Conservation (phyloP, 2,888 invertebrate species). For the Drosophila paucipuncta region DNA sequence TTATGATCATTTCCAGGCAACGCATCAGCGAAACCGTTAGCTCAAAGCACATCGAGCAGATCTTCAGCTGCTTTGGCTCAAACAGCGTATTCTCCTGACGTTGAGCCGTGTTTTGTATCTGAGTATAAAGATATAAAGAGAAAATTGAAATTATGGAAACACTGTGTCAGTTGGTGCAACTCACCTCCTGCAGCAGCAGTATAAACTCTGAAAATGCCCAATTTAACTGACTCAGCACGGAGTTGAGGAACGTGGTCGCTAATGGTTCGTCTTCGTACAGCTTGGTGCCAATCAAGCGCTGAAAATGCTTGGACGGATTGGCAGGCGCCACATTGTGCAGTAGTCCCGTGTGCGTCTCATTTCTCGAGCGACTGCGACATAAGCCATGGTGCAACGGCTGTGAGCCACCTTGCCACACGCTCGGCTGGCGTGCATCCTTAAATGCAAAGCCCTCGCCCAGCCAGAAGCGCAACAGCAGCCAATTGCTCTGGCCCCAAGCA, state of each 20-base stretch:
- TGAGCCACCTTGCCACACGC: constrained; percentile 86
- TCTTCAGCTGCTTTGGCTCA: constrained; percentile 91
- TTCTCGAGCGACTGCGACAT: constrained; percentile 83
- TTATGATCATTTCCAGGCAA: constrained; percentile 92
- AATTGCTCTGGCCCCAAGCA: constrained; percentile 94
- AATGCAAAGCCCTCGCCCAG: constrained; percentile 93
- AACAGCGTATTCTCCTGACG: constrained; percentile 87
- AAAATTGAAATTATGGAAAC: not conserved
- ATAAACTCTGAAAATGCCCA: constrained; percentile 96
- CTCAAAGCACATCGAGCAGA: constrained; percentile 94
- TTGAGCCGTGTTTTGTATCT: constrained; percentile 89
- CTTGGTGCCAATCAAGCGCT: constrained; percentile 87
- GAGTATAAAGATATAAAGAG: constrained; percentile 14
- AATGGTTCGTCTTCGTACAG: constrained; percentile 88
- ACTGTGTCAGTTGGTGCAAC: not conserved
- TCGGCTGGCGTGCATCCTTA: constrained; percentile 87
- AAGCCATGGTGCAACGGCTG: constrained; percentile 80
- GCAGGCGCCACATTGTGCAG: constrained; percentile 85
- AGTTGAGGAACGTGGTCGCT: constrained; percentile 90
- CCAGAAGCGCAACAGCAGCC: constrained; percentile 94
- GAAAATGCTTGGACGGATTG: constrained; percentile 84
- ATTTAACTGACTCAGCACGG: constrained; percentile 92
- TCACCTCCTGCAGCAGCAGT: constrained; percentile 92
- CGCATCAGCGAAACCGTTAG: constrained; percentile 91
- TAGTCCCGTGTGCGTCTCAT: constrained; percentile 85